Evolutionary conservation across 2,797 vertebrate species (phyloP), one percentile per base, ranked within the genome.

Genomic region (Taeniopygia guttata): DNA sequence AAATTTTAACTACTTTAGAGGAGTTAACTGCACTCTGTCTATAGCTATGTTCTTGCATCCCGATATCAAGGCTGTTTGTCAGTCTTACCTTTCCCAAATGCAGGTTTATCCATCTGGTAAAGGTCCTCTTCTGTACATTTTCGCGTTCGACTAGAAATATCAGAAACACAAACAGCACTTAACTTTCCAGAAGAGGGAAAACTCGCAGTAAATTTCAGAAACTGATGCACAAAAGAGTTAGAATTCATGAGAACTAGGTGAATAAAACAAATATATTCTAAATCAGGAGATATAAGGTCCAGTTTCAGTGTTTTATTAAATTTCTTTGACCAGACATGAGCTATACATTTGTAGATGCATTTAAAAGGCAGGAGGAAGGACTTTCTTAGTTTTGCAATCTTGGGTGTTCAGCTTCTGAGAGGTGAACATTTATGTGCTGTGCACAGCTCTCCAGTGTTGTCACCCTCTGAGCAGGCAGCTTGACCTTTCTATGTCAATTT

Each of bases 101-200:
- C 16, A 99, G 98, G 96, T 99, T 99, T 90, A 99, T 99, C 99
- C 99, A 99, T 85, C 99, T 98, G 17, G 99, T 99, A 91, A 99
- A 99, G 30, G 99, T 99, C 94, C 99, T 98, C 98, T 99, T 99
- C 98, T 99, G 99, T 51, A 99, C 99, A 94, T 98, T 98, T 78
- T 99, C 98, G 18, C 99, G 97, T 96, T 99, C 99, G 40, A 99
- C 99, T 99, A 97, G 42, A 98, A 98, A 96, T 36, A 99, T 96
- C 99, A 97, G 46, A 98, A 98, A 96, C 22, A 83, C 69, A 66
- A 54, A 73, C 18, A 96, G 51, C 38, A 38, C 15, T 52, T 89
- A 64, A 58, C 23, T 79, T 89, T 69, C 68, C 67, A 68, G 52
- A 88, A 79, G n/a, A 79, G 19, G 10, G 15, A 74, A 84, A 78